A percentile compares a stretch with the other conserved stretches of the same genome.
phyloP scores from a whole-genome alignment of 2,797 vertebrate genomes.

The Gymnothorax reevesii region DNA sequence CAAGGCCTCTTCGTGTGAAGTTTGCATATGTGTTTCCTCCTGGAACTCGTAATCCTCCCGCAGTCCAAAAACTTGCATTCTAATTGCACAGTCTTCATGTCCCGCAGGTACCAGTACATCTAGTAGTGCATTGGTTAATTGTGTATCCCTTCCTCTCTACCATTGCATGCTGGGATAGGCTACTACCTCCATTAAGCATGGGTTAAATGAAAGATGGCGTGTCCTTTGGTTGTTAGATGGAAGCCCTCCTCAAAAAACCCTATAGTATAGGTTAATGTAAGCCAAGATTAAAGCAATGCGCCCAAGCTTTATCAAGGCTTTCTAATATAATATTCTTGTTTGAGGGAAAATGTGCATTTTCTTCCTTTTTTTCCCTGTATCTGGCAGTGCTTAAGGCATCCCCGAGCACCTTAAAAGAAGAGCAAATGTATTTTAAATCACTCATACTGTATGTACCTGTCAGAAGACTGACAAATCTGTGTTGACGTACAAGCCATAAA shows the following conservation, averaged over 20 bases:
- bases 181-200: too few relatives aligned
- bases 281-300: not conserved
- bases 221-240: not conserved
- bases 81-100: too few relatives aligned
- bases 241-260: not conserved
- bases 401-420: not conserved
- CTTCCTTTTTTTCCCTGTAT: too few relatives aligned
- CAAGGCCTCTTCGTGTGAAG: too few relatives aligned
- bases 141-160: too few relatives aligned
- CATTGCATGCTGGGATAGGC: too few relatives aligned
- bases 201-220: too few relatives aligned
- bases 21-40: too few relatives aligned
- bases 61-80: too few relatives aligned
- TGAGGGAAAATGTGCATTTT: not conserved
- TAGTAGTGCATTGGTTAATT: too few relatives aligned
- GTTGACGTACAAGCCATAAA: not conserved
- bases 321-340: not conserved
- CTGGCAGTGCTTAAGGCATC: not conserved
- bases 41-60: too few relatives aligned
- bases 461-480: not conserved
- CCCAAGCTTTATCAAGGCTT: not conserved
- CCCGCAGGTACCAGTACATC: too few relatives aligned
- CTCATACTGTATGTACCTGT: not conserved
- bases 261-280: not conserved
- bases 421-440: not conserved